Conservation (phyloP, 2,113 vertebrate species). For the Heloderma charlesbogerti region DNA sequence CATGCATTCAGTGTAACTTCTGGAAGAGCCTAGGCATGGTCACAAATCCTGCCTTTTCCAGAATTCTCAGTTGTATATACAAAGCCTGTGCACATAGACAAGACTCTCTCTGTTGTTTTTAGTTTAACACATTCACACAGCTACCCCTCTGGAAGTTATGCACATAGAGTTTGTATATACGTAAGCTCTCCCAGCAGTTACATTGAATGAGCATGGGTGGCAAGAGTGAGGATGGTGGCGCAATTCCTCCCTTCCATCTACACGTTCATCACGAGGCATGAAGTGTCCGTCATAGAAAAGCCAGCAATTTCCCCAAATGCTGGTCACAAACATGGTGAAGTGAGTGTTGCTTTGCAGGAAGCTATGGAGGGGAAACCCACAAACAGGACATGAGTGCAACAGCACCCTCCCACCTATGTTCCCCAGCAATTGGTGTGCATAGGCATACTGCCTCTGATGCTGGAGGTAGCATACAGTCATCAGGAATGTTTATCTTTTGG, state of each 20-base stretch:
- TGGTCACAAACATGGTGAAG: too few relatives aligned
- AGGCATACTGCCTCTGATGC: too few relatives aligned
- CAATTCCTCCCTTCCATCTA: not conserved
- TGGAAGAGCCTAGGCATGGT: not conserved
- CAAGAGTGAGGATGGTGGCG: not conserved
- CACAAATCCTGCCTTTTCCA: not conserved
- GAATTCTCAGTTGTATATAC: not conserved
- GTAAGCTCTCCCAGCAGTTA: not conserved
- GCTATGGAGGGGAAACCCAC: too few relatives aligned
- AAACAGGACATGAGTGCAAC: too few relatives aligned
- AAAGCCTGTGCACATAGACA: not conserved
- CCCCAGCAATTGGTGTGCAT: too few relatives aligned
- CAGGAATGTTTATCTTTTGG: not conserved
- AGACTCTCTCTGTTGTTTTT: not conserved
- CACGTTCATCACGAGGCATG: not conserved
- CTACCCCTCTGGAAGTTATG: not conserved
- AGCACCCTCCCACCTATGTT: too few relatives aligned
- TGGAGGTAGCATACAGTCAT: too few relatives aligned
- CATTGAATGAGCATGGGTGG: not conserved
- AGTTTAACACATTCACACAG: not conserved
- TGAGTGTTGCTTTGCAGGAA: too few relatives aligned
- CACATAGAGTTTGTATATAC: too few relatives aligned
- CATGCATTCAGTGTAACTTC: not conserved
- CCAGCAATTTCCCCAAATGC: not conserved
- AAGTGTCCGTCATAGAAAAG: not conserved